phyloP scores from a whole-genome alignment of 2,797 vertebrate species.

The Pangasius macronema region DNA sequence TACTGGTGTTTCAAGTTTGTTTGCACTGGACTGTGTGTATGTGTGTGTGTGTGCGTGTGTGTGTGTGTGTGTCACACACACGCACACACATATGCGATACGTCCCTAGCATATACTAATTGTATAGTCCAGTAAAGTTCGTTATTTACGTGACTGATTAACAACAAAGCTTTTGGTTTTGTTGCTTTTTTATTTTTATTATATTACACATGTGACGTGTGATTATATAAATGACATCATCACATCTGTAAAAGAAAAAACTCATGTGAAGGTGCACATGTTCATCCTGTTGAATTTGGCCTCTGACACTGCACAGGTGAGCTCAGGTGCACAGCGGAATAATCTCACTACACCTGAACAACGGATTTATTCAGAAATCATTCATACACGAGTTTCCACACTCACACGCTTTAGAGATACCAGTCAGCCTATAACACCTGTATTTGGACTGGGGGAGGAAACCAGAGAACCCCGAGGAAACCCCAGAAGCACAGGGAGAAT shows the following conservation, averaged over 20 bases:
- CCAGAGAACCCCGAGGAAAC: no score
- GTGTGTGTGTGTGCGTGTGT: neutral
- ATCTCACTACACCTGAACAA: no score
- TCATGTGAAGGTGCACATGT: neutral
- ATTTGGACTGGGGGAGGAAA: no score
- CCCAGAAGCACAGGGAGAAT: no score
- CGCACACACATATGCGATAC: no score
- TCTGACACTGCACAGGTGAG: neutral
- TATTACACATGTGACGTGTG: neutral
- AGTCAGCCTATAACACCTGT: no score
- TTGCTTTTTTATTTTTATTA: neutral
- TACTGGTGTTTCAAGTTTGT: neutral
- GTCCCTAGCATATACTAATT: no score
- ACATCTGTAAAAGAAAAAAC: neutral
- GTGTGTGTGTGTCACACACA: neutral
- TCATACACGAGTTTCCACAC: no score
- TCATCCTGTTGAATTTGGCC: neutral
- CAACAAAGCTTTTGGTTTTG: neutral
- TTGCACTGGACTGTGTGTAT: conserved; percentile 14
- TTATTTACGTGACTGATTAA: conserved; percentile 70
- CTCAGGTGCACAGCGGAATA: no score
- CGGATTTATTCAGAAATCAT: no score
- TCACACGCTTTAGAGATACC: no score
- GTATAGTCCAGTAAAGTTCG: no score
- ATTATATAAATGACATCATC: neutral